Percentiles rank a stretch among this genome's conserved stretches.
phyloP scores from a whole-genome alignment of 2,797 vertebrate species.

The Bucorvus abyssinicus region DNA sequence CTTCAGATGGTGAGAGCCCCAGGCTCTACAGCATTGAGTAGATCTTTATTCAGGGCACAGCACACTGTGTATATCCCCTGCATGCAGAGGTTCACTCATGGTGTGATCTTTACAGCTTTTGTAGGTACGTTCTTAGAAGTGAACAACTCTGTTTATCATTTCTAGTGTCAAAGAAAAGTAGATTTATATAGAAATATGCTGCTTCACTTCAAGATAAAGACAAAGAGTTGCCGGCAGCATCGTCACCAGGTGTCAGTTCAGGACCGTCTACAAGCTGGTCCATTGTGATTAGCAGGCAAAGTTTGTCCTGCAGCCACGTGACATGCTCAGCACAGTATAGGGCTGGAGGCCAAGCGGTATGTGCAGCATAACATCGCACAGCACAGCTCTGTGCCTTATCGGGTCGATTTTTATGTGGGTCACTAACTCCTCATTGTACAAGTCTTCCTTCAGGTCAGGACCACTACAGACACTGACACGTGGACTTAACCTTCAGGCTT shows the following conservation, averaged over 20 bases:
- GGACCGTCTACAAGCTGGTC: not conserved
- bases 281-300: not conserved
- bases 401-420: not conserved
- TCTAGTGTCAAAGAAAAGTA: not conserved
- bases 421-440: not conserved
- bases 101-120: not conserved
- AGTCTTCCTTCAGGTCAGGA: not conserved
- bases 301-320: not conserved
- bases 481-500: not conserved
- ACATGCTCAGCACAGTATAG: not conserved
- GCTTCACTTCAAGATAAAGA: not conserved
- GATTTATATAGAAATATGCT: not conserved
- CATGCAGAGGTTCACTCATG: not conserved
- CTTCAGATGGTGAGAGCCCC: not conserved
- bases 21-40: not conserved
- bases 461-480: not conserved
- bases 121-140: not conserved
- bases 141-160: not conserved
- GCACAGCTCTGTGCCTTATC: not conserved
- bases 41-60: not conserved
- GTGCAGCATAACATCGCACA: not conserved
- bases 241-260: not conserved
- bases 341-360: not conserved
- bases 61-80: not conserved
- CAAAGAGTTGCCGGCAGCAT: accelerated